Percentiles rank a stretch among this genome's conserved stretches.
phyloP scores from a whole-genome alignment of 1,140 invertebrate genomes.

The Brachionus rubens region DNA sequence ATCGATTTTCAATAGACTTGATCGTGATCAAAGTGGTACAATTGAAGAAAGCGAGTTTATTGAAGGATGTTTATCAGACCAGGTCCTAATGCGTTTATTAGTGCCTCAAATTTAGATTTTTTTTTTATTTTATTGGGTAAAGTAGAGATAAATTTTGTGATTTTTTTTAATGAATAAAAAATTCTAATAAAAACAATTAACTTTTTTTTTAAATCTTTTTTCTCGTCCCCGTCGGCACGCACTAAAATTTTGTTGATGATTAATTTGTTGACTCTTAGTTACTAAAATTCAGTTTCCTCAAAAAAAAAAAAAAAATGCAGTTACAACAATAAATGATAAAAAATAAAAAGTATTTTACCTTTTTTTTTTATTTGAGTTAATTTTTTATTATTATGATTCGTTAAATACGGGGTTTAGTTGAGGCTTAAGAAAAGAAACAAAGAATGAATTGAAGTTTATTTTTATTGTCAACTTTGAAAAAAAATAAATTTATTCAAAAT shows the following conservation, averaged over 20 bases:
- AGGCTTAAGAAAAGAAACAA: conserved; percentile 26
- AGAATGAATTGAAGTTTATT: not conserved
- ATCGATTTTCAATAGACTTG: conserved; percentile 31
- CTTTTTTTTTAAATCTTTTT: not conserved
- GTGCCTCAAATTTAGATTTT: conserved; percentile 24
- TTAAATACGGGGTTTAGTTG: conserved; percentile 26
- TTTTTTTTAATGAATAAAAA: too few species aligned
- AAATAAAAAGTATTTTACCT: conserved; percentile 10
- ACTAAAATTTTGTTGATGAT: not conserved
- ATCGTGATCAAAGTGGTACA: conserved; percentile 39
- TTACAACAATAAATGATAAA: conserved; percentile 31
- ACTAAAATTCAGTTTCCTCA: conserved; percentile 26
- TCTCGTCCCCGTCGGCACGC: not conserved
- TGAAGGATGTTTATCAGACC: conserved; percentile 30
- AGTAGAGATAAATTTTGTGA: too few species aligned
- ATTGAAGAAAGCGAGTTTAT: conserved; percentile 43
- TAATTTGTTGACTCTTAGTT: conserved; percentile 6
- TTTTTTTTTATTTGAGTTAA: conserved; percentile 29
- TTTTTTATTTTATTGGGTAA: not conserved
- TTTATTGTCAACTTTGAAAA: conserved; percentile 37
- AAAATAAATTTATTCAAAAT: conserved; percentile 15
- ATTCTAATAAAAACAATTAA: not conserved
- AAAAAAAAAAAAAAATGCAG: not conserved
- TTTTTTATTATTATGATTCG: conserved; percentile 36
- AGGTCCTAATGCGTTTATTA: not conserved